Evolutionary conservation across 2,797 vertebrate species (phyloP), one percentile per base, ranked within the genome.

Genomic region (Clarias laeviceps): DNA sequence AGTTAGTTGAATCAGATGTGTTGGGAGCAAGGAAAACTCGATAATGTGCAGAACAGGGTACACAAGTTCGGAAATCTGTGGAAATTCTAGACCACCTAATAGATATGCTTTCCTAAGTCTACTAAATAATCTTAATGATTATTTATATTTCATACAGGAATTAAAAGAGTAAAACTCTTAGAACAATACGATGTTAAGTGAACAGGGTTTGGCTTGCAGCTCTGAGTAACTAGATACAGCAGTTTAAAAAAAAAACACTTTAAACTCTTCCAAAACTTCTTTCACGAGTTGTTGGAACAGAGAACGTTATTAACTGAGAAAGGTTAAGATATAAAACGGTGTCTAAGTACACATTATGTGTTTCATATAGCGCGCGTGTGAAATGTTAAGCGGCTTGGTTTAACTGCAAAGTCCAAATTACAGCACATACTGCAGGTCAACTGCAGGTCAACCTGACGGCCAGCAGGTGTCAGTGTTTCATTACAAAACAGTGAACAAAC

Each of bases 401-500:
- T 61, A 7, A 34, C 22, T 14, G 9, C 20, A 59, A 77, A 32
- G 73, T 9, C 29, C 32, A 9, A 6, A 24, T 57, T 24, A 6
- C n/a, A 27, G 5, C 24, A 50, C 32, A 80, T 3, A 18, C 37
- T 82, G 80, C 32, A 82, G 15, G 18, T 82, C 27, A 3, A 18
- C 37, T 82, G 80, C 32, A 82, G 15, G 18, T 82, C 27, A 3
- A 50, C 18, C n/a, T 0, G 7, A 73, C 27, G 29, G 50, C 73
- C 87, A 85, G 74, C 66, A 84, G 87, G 62, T 79, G 87, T n/a
- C 87, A 82, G 84, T 86, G 85, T 84, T 81, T 82, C 29, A 61
- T 59, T 22, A 82, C 0, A 45, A 73, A 80, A 40, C 1, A 61
- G 59, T 24, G 57, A 20, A 27, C 24, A 20, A 61, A 34, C 24